Conservation (phyloP, 2,797 vertebrate species). For the Paratrypauchen microcephalus region DNA sequence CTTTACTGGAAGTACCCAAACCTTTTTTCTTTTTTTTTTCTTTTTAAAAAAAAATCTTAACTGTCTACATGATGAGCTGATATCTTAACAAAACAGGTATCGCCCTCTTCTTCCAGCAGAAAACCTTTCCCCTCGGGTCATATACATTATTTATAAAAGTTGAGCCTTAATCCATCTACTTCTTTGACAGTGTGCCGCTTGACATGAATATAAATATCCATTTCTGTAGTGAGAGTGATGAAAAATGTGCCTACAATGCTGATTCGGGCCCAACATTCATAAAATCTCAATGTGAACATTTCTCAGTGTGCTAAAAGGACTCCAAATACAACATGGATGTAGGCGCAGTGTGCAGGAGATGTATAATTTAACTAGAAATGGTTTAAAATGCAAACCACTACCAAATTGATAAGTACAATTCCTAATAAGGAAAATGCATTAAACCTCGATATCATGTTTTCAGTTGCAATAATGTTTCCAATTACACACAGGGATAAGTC, state of each 20-base stretch:
- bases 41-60: too few species aligned
- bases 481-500: constrained; percentile 53
- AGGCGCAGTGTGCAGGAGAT: constrained; percentile 11
- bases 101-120: neutral
- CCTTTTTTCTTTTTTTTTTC: too few species aligned
- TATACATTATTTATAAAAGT: constrained; percentile 13
- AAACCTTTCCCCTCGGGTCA: neutral
- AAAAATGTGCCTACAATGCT: constrained; percentile 18
- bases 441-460: constrained; percentile 44
- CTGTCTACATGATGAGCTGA: neutral
- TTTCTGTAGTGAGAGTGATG: neutral
- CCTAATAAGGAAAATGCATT: constrained; percentile 31
- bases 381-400: constrained; percentile 35
- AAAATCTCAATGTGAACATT: constrained; percentile 17
- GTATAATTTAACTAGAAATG: constrained; percentile 24
- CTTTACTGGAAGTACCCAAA: neutral
- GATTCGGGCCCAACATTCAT: constrained; percentile 9
- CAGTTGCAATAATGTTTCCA: constrained; percentile 48
- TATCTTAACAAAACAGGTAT: neutral
- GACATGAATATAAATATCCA: neutral
- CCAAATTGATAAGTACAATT: constrained; percentile 14
- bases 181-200: constrained; percentile 6
- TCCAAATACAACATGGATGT: constrained; percentile 19
- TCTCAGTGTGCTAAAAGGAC: constrained; percentile 15
- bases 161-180: constrained; percentile 14